Base-by-base conservation (phyloP, 2,113 vertebrate species). In the Ancistrus triradiatus region DNA sequence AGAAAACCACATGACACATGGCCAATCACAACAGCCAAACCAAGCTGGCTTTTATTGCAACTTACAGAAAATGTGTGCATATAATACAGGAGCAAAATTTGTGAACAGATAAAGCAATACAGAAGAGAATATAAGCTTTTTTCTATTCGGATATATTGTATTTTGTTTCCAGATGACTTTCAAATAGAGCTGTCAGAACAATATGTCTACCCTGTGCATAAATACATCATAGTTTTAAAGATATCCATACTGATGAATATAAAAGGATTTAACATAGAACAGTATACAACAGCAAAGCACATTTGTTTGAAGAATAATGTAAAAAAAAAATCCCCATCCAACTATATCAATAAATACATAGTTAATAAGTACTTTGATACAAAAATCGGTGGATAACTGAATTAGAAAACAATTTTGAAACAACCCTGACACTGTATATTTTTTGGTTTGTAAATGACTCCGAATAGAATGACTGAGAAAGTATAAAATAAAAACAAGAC, bases 281-380 rank as follows among this genome's bases (percentile, higher is more conserved):
- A 35, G 19, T 42, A 47, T 73, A 70, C 74, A 72, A 77, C 64
- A 81, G 64, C 15, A 67, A 76, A 67, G 56, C 59, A 82, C 68
- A 76, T 80, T 79, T 28, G 21, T 72, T 82, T 81, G 74, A 65
- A 78, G 73, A 73, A 67, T 42, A 59, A 47, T 57, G 35, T 53
- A 59, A 74, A 75, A 78, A 82, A 73, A 31, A 69, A 81, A 66
- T 33, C 81, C 87, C 83, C 82, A 71, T 78, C 84, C 85, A 81
- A 56, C 73, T 74, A 53, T 79, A 66, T 77, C 77, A 84, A 87
- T 88, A 90, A 87, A 88, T 88, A 90, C 85, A 82, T 83, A 88
- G 82, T 85, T 78, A 84, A 68, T 74, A 82, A 85, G 82, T 85
- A 85, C 77, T 85, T 74, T 77, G 63, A 78, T 85, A 86, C 49